phyloP scores from a whole-genome alignment of 2,113 vertebrate species.

The Ceyx cyanopectus region DNA sequence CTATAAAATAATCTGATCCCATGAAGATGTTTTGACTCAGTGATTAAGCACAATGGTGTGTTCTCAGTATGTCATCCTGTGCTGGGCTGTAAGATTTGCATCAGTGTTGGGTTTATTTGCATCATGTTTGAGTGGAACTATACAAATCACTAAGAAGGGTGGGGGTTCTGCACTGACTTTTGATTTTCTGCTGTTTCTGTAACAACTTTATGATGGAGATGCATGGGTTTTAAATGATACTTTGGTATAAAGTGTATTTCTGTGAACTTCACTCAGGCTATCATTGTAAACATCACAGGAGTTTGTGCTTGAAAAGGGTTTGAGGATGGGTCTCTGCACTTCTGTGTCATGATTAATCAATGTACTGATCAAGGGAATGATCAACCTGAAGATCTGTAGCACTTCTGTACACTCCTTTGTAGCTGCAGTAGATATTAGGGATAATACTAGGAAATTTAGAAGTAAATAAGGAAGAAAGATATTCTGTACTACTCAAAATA shows the following conservation, averaged over 20 bases:
- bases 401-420: background rate
- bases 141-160: accelerated
- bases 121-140: background rate
- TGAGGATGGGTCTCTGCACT: background rate
- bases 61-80: background rate
- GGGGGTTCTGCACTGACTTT: background rate
- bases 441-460: background rate
- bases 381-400: background rate
- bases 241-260: background rate
- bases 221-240: background rate
- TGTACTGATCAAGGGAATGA: background rate
- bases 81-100: background rate
- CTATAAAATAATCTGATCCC: background rate
- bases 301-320: background rate
- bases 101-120: background rate
- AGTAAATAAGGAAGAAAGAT: background rate
- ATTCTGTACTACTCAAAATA: too few species aligned
- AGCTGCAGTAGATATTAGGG: background rate
- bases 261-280: background rate
- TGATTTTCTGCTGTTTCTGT: background rate
- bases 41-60: background rate
- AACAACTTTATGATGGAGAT: background rate
- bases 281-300: background rate
- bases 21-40: background rate
- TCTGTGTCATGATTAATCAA: background rate